Evolutionary conservation across 2,797 vertebrate species (phyloP).

Genomic region (Chaenodraco wilsoni): DNA sequence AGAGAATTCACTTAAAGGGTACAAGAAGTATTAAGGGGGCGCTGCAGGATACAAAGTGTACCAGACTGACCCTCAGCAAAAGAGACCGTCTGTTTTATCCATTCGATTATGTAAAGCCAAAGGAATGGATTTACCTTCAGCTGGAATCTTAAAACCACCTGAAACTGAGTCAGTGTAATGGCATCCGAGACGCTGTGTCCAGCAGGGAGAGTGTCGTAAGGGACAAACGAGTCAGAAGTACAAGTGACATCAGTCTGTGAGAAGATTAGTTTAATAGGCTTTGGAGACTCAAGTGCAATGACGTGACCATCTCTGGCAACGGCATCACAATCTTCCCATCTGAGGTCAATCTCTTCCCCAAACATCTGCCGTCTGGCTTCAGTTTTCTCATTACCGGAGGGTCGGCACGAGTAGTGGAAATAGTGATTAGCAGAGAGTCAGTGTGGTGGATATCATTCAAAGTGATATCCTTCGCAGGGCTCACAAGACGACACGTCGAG

Average conservation of each 20-base stretch:
- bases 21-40: constrained; percentile 24
- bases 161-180: constrained; percentile 27
- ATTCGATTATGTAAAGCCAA: constrained; percentile 36
- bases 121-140: constrained; percentile 46
- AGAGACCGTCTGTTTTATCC: constrained; percentile 57
- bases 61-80: constrained; percentile 37
- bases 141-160: constrained; percentile 44
- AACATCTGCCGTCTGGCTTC: constrained; percentile 72
- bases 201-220: constrained; percentile 30
- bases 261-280: constrained; percentile 51
- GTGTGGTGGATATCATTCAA: constrained; percentile 36
- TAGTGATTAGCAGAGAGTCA: constrained; percentile 54
- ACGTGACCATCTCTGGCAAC: constrained; percentile 71
- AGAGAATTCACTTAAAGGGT: constrained; percentile 30
- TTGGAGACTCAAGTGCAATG: constrained; percentile 56
- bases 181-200: constrained; percentile 15
- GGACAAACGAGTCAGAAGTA: constrained; percentile 33
- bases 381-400: constrained; percentile 65
- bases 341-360: constrained; percentile 74
- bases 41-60: constrained; percentile 27
- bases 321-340: constrained; percentile 56
- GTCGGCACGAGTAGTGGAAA: constrained; percentile 67
- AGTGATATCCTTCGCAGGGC: constrained; percentile 38
- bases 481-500: constrained; percentile 7
- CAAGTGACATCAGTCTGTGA: constrained; percentile 59